Evolutionary conservation across 2,888 invertebrate genomes (phyloP), one percentile per base, ranked within the genome.

Genomic region (Chrysotoxum bicinctum): DNA sequence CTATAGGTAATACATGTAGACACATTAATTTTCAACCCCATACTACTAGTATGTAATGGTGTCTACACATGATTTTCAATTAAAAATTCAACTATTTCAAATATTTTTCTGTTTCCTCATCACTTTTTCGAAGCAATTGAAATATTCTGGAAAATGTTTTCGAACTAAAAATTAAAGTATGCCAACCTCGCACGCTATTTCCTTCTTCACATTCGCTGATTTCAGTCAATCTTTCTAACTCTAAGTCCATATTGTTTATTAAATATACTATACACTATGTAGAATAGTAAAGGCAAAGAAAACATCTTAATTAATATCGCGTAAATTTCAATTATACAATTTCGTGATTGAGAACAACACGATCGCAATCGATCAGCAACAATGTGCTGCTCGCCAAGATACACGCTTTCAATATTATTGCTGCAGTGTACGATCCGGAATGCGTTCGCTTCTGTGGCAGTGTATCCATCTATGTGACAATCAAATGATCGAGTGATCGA

Each of bases 241-340:
- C 2, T 26, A 26, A 2, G 26, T 26, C 7, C 5, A 6, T 26
- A 6, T 26, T 26, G 4, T 26, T 19, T 35, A 35, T 19, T 19
- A 56, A 62, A 43, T 30, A 43, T 4, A 26, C 0, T 26, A 26
- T 26, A 26, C n/a, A n/a, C n/a, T n/a, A n/a, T n/a, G 26, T 7
- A 26, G 7, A 26, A n/a, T 16, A 30, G 5, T 16, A 40, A 19
- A 64, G 64, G 23, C 23, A 50, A 62, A 58, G 58, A 58, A 62
- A 73, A 70, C 85, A 68, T 81, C 76, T 73, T 81, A 85, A 85
- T 85, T 85, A 77, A 85, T 85, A 80, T 85, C 85, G 85, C 85
- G 85, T 85, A 81, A 85, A 85, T 85, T 81, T 85, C 81, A 85
- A 85, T 85, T 85, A 85, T 50, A 85, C 73, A 21, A 64, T 60